phyloP scores from a whole-genome alignment of 2,113 vertebrate species.

The Isurus oxyrinchus region DNA sequence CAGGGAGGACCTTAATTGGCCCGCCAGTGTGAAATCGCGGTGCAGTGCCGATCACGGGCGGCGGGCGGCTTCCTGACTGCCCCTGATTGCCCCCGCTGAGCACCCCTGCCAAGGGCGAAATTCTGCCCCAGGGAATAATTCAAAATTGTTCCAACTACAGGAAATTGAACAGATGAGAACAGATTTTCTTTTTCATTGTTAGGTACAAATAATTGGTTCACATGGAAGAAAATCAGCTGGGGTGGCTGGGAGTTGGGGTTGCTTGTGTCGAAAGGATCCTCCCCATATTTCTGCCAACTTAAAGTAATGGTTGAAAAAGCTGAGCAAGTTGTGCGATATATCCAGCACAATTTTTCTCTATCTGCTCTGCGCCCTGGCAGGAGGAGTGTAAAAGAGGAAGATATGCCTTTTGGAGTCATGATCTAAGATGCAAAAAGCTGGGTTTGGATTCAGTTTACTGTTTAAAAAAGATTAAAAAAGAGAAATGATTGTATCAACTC shows the following conservation, averaged over 20 bases:
- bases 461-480: not conserved
- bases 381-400: not conserved
- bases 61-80: no score
- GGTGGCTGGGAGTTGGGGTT: not conserved
- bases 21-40: no score
- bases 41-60: no score
- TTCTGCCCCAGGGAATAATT: not conserved
- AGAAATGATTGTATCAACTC: no score
- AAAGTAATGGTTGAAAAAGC: not conserved
- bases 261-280: not conserved
- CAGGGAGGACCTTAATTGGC: no score
- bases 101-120: no score
- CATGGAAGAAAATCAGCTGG: not conserved
- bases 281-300: not conserved
- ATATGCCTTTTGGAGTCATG: not conserved
- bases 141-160: not conserved
- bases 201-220: not conserved
- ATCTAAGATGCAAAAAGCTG: not conserved
- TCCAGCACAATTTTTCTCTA: not conserved
- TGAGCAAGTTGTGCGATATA: no score
- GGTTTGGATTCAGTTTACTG: not conserved
- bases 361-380: not conserved
- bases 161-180: not conserved
- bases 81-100: no score
- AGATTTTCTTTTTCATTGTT: not conserved